Evolutionary conservation across 2,113 vertebrate species (phyloP), one percentile per base, ranked within the genome.

Genomic region (Oenanthe melanoleuca): DNA sequence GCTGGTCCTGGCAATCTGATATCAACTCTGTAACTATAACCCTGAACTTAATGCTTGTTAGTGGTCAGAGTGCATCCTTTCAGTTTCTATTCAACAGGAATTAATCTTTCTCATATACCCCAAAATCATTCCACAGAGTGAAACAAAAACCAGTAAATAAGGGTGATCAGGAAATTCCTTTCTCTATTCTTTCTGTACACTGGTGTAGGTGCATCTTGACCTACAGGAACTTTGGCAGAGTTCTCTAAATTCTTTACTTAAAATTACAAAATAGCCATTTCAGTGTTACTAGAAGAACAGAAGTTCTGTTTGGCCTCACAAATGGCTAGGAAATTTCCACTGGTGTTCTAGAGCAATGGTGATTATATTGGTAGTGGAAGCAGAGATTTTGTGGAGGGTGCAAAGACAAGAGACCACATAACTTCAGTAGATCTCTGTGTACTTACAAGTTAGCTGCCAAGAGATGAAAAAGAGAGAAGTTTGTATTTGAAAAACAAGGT

Each of bases 11-110:
- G 33, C 47, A 69, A 24, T 29, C 31, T 80, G 67, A 37, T 13
- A 57, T 20, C 37, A 29, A 17, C 0, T 0, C 12, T 19, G 15
- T 11, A 70, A n/a, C 16, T 57, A 1, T 22, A 71, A n/a, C 29
- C 65, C 55, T 53, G 33, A 63, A 55, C 26, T 74, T 44, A 82
- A 45, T 40, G 21, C 4, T 3, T 31, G 5, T 12, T 40, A 38
- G 21, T 44, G 34, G n/a, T 67, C 56, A 94, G 44, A 90, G 17
- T 6, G 4, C 19, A 66, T 49, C 20, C 3, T 84, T 87, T 61
- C 55, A 11, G 9, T 53, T 50, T 64, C 49, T 74, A 34, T 84
- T 57, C 34, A 66, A 55, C 56, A 74, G 25, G 11, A 77, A 55
- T 28, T 16, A 61, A 56, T n/a, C 42, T n/a, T 28, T 55, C 16